Conservation (phyloP, 2,113 vertebrate species). For the Carlito syrichta region DNA sequence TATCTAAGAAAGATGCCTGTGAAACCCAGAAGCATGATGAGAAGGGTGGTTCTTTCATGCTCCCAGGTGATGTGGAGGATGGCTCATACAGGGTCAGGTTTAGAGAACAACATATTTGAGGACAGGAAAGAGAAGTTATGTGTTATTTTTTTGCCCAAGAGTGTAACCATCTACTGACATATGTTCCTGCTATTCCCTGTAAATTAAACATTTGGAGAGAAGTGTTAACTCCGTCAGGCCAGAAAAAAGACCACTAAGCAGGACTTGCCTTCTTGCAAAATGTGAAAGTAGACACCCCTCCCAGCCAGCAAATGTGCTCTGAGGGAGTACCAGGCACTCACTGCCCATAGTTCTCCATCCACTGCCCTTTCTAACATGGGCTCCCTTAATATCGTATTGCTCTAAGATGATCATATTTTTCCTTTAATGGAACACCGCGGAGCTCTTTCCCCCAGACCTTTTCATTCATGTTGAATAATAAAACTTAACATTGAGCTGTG, state of each 20-base stretch:
- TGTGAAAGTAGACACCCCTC: not conserved
- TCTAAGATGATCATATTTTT: slow-evolving; percentile 38
- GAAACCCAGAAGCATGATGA: not conserved
- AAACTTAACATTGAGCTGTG: slow-evolving; percentile 23
- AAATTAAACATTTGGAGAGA: not conserved
- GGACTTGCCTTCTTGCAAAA: not conserved
- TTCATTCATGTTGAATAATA: slow-evolving; percentile 7
- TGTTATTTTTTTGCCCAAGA: not conserved
- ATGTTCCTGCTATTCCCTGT: not conserved
- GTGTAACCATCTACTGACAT: not conserved
- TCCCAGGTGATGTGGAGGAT: not conserved
- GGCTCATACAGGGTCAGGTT: not conserved
- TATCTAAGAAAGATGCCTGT: not conserved
- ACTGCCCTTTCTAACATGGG: not conserved
- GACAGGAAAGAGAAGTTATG: not conserved
- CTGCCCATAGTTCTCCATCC: not conserved
- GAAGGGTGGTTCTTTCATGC: not conserved
- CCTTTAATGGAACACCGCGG: slow-evolving; percentile 46
- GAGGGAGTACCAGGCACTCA: not conserved
- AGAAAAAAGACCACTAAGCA: not conserved
- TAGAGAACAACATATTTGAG: not conserved
- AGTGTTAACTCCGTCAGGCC: not conserved
- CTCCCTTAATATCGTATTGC: not conserved
- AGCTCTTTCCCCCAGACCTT: slow-evolving; percentile 19
- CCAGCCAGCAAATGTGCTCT: not conserved